phyloP scores from a whole-genome alignment of 2,113 vertebrate species.

The Anseranas semipalmata region DNA sequence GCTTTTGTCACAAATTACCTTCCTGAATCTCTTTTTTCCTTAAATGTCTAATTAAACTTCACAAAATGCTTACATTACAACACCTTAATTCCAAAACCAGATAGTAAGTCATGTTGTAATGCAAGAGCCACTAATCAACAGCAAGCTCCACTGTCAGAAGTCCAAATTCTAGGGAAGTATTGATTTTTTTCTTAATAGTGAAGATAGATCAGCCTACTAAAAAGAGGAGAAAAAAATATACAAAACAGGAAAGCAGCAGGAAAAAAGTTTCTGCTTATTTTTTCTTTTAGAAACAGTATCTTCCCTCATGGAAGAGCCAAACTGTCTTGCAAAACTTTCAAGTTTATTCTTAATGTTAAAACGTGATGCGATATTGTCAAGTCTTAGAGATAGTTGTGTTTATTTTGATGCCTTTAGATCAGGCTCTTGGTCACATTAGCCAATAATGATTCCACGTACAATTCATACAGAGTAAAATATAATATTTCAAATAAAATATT shows the following conservation, averaged over 20 bases:
- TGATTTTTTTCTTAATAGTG: neutral
- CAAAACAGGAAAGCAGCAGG: neutral
- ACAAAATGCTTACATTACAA: neutral
- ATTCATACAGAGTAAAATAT: neutral
- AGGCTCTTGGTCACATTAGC: neutral
- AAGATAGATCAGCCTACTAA: neutral
- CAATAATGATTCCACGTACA: neutral
- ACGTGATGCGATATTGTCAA: neutral
- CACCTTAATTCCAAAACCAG: neutral
- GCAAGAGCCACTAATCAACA: neutral
- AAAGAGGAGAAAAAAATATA: rapidly evolving
- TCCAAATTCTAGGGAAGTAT: neutral
- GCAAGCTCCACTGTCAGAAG: neutral
- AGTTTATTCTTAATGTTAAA: neutral
- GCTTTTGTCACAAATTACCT: neutral
- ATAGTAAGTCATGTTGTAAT: neutral
- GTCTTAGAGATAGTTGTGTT: neutral
- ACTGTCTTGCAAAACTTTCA: neutral
- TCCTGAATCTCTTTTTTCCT: neutral
- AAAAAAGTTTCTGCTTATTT: neutral
- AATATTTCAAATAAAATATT: neutral
- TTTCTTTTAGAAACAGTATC: neutral
- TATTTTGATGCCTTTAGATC: neutral
- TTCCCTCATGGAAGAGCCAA: neutral
- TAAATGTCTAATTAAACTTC: neutral